A percentile compares a stretch with the other conserved stretches of the same genome.
phyloP scores from a whole-genome alignment of 2,113 vertebrate species.

The Bubo bubo region DNA sequence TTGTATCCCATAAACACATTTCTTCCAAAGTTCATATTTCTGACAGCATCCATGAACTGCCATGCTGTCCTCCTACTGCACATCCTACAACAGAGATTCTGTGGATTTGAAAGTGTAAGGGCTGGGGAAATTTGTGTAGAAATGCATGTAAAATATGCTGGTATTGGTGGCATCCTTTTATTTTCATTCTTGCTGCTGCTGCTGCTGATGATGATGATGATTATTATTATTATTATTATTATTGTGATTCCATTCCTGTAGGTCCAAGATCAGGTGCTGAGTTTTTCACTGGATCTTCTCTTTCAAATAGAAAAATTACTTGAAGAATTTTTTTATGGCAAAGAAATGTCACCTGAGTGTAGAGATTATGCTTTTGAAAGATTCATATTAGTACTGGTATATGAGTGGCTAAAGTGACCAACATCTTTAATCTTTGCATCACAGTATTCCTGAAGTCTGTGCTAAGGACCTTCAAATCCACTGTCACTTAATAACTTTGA shows the following conservation, averaged over 20 bases:
- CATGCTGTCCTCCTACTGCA: neutral
- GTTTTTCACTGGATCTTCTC: neutral
- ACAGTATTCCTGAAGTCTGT: neutral
- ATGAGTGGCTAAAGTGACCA: neutral
- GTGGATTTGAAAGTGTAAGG: neutral
- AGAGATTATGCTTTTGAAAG: neutral
- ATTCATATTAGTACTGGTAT: neutral
- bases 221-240: neutral
- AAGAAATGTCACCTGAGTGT: neutral
- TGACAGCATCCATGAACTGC: neutral
- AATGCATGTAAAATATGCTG: neutral
- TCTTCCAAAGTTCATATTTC: neutral
- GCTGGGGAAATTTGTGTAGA: neutral
- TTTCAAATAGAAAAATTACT: neutral
- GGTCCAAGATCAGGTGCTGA: neutral
- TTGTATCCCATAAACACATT: neutral
- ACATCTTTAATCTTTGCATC: neutral
- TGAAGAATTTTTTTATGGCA: neutral
- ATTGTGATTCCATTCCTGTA: neutral
- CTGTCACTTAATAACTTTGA: neutral
- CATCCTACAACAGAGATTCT: neutral
- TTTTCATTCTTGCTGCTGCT: neutral
- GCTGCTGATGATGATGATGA: no score
- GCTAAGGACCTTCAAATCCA: neutral
- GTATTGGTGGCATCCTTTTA: neutral